Evolutionary conservation across 1,140 invertebrate genomes (phyloP).

Genomic region (Sinella curviseta): DNA sequence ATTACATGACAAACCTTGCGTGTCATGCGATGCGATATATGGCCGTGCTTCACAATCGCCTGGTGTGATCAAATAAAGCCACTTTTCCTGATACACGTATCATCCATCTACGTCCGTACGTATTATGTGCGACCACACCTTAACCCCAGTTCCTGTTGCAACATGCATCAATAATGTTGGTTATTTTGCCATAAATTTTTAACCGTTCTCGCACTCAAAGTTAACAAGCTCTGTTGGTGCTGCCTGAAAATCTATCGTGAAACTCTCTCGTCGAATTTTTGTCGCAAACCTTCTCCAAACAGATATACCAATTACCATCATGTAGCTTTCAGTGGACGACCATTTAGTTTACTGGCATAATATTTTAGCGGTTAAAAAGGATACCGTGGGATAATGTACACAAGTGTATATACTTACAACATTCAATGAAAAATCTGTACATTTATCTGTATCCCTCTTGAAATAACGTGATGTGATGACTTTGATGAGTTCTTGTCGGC

Average conservation of each 20-base stretch:
- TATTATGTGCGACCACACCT: slow-evolving; percentile 15
- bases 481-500: neutral
- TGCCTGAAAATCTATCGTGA: neutral
- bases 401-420: too few species aligned
- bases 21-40: neutral
- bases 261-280: neutral
- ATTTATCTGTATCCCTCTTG: neutral
- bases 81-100: slow-evolving; percentile 6
- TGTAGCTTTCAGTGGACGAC: neutral
- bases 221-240: neutral
- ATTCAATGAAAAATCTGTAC: neutral
- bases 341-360: too few species aligned
- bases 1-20: neutral
- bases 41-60: neutral
- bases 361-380: too few species aligned
- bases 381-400: too few species aligned
- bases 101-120: neutral
- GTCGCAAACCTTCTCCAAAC: neutral
- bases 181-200: slow-evolving; percentile 22
- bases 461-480: neutral
- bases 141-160: slow-evolving; percentile 22
- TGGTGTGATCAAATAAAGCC: slow-evolving; percentile 12
- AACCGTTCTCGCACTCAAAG: neutral
- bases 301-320: too few species aligned
- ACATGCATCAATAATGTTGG: neutral